Percentiles rank a stretch among this genome's conserved stretches.
phyloP scores from a whole-genome alignment of 2,888 invertebrate genomes.

The Stenchaetothrips biformis region DNA sequence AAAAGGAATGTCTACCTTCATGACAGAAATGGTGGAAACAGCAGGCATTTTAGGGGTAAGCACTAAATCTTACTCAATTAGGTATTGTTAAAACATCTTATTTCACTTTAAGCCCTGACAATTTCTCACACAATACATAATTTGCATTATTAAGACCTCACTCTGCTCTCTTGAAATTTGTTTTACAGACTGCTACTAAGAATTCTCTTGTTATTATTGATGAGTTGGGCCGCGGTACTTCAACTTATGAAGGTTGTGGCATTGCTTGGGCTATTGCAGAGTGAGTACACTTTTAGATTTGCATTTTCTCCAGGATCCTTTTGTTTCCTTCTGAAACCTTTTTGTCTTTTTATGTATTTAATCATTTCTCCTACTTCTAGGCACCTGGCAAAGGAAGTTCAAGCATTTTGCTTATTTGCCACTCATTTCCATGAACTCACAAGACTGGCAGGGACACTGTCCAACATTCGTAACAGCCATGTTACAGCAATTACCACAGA shows the following conservation, averaged over 20 bases:
- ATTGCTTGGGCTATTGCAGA: constrained; percentile 98
- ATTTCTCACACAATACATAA: neutral
- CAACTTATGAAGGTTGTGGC: constrained; percentile 92
- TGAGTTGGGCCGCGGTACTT: constrained; percentile 89
- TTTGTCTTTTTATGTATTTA: constrained; percentile 3
- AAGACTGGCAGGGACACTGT: constrained; percentile 64
- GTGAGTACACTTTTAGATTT: constrained; percentile 53
- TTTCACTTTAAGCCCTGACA: neutral
- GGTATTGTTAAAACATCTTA: constrained; percentile 7
- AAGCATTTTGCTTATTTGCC: constrained; percentile 88
- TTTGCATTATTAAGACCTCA: neutral
- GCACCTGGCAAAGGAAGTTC: constrained; percentile 72
- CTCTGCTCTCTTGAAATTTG: constrained; percentile 31
- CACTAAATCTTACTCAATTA: constrained; percentile 30
- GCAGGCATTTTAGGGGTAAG: constrained; percentile 81
- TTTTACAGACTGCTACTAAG: constrained; percentile 73
- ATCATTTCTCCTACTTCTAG: constrained; percentile 48
- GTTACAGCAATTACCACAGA: constrained; percentile 77
- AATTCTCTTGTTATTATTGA: constrained; percentile 94
- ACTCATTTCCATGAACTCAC: constrained; percentile 99
- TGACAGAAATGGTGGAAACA: constrained; percentile 98
- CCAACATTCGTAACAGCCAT: constrained; percentile 74
- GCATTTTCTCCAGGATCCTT: neutral
- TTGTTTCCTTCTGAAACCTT: neutral
- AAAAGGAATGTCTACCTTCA: constrained; percentile 94